These are phyloP conservation scores for Musca vetustissima DNA, from an alignment of 1,140 invertebrate species.

Conservation along the genomic window DNA sequence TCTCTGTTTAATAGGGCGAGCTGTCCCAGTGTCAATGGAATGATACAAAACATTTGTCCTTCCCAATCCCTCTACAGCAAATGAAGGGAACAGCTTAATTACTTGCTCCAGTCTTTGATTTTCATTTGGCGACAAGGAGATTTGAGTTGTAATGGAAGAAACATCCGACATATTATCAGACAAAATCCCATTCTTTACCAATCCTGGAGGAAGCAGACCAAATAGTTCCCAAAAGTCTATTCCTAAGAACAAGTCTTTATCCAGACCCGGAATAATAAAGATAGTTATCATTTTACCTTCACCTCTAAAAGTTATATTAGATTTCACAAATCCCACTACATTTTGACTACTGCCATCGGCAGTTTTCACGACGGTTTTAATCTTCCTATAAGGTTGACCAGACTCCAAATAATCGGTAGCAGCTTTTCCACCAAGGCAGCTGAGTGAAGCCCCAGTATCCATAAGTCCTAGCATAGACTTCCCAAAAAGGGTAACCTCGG, in stretches of 20 bases:
- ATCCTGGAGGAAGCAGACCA: not conserved
- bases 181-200: no score
- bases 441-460: slow-evolving; percentile 28
- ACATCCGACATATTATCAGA: not conserved
- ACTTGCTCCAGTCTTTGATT: not conserved
- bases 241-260: slow-evolving; percentile 25
- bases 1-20: slow-evolving; percentile 10
- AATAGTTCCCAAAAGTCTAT: slow-evolving; percentile 30
- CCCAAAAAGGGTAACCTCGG: not conserved
- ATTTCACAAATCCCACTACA: not conserved
- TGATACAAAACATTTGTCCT: not conserved
- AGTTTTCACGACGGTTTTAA: not conserved
- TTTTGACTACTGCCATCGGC: slow-evolving; percentile 23
- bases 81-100: slow-evolving; percentile 13
- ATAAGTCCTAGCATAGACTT: not conserved
- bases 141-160: not conserved
- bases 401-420: not conserved
- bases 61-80: not conserved
- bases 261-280: slow-evolving; percentile 26
- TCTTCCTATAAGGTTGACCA: not conserved
- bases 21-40: slow-evolving; percentile 1
- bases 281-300: slow-evolving; percentile 14
- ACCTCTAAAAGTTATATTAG: slow-evolving; percentile 22
- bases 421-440: slow-evolving; percentile 14
- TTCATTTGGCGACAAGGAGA: not conserved